Conservation (phyloP, 2,888 invertebrate genomes). For the Thecocarcelia acutangulata region DNA sequence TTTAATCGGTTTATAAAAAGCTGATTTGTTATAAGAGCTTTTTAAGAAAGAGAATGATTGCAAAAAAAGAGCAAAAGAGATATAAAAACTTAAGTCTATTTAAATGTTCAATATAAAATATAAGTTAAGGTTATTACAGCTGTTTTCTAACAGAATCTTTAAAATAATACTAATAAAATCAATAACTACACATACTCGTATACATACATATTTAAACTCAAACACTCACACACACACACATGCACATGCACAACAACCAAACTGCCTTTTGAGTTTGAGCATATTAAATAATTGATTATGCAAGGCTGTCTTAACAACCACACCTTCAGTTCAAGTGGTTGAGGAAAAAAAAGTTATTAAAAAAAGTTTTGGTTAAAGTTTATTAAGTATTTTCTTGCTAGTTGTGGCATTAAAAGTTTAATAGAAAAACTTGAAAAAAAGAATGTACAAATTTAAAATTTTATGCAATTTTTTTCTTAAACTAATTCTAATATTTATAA, state of each 20-base stretch:
- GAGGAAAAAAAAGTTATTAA: constrained; percentile 34
- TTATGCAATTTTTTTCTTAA: too few relatives aligned
- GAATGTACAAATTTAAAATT: constrained; percentile 4
- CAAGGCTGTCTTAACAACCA: constrained; percentile 44
- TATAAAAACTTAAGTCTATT: constrained; percentile 42
- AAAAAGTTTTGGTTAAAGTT: constrained; percentile 24
- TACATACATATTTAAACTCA: too few relatives aligned
- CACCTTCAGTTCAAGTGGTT: constrained; percentile 10
- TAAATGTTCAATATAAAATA: constrained; percentile 45
- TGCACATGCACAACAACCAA: not conserved
- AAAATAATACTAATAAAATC: constrained; percentile 26
- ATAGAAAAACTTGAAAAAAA: constrained; percentile 60
- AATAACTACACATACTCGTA: not conserved
- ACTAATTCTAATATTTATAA: too few relatives aligned
- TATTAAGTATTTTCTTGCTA: not conserved
- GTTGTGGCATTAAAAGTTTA: constrained; percentile 60
- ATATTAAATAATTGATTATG: constrained; percentile 63
- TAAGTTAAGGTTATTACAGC: constrained; percentile 45
- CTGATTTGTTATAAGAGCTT: constrained; percentile 48
- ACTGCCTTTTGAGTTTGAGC: not conserved
- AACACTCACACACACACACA: not conserved
- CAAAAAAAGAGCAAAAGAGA: not conserved
- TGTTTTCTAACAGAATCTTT: constrained; percentile 10
- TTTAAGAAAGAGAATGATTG: not conserved
- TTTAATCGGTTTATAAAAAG: constrained; percentile 65